These are phyloP conservation scores for Oncorhynchus keta DNA, from an alignment of 2,113 vertebrate species.

Conservation along the genomic window DNA sequence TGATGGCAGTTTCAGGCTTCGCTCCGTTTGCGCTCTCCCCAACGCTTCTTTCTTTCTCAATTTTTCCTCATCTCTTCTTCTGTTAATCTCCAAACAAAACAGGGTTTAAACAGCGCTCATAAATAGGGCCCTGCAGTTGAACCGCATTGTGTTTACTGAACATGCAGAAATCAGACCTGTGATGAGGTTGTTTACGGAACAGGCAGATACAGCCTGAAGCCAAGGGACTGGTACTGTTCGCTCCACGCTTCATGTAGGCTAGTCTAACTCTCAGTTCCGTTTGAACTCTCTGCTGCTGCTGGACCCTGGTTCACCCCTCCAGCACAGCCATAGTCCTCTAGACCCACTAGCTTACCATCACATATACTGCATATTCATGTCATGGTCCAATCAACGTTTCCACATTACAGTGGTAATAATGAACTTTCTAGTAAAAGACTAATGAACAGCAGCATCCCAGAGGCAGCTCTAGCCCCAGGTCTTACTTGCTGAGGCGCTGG, in stretches of 20 bases:
- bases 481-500: conserved; percentile 87
- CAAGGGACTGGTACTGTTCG: conserved; percentile 45
- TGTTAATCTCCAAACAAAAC: conserved; percentile 77
- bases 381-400: background rate
- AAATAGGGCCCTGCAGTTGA: conserved; percentile 62
- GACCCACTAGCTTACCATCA: background rate
- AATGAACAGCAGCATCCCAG: background rate
- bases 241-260: conserved; percentile 39
- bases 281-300: conserved; percentile 46
- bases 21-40: conserved; percentile 9
- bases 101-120: conserved; percentile 64
- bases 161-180: conserved; percentile 68
- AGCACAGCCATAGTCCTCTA: conserved; percentile 13
- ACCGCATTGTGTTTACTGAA: conserved; percentile 68
- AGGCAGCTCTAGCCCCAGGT: background rate
- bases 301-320: conserved; percentile 36
- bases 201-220: conserved; percentile 59
- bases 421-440: background rate
- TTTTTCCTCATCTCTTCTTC: conserved; percentile 59
- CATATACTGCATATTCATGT: background rate
- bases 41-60: conserved; percentile 37
- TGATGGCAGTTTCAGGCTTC: conserved; percentile 66
- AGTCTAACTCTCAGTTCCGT: conserved; percentile 53
- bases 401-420: background rate
- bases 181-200: conserved; percentile 66